Evolutionary conservation across 2,888 invertebrate species (phyloP).

Genomic region (Scotopteryx bipunctaria): DNA sequence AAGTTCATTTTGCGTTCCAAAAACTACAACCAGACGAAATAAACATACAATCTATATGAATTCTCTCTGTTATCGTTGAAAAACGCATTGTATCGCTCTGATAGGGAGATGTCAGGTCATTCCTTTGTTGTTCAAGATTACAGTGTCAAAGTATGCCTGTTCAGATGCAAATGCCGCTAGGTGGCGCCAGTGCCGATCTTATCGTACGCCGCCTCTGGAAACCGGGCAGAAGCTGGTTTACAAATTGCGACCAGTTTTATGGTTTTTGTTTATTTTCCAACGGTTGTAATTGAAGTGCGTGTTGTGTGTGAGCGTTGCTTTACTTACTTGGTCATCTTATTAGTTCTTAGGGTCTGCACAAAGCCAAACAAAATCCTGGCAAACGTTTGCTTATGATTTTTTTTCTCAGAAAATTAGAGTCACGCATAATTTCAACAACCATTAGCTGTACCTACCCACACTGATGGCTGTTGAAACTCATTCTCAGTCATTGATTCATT

Average conservation of each 20-base stretch:
- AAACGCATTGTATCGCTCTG: constrained; percentile 50
- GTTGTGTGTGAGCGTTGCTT: not conserved
- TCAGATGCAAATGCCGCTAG: constrained; percentile 70
- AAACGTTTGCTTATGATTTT: too few species aligned
- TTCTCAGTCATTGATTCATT: too few species aligned
- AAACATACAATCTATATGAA: too few species aligned
- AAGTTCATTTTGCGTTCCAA: constrained; percentile 39
- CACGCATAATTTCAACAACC: too few species aligned
- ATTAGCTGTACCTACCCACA: too few species aligned
- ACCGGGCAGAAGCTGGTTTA: constrained; percentile 38
- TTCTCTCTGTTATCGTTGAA: constrained; percentile 41
- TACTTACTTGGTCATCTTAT: not conserved
- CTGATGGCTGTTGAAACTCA: too few species aligned
- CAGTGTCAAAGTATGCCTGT: constrained; percentile 69
- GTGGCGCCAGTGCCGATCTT: constrained; percentile 65
- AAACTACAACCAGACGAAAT: too few species aligned
- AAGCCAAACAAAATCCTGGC: too few species aligned
- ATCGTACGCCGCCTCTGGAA: constrained; percentile 46
- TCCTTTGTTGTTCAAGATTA: constrained; percentile 70
- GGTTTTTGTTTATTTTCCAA: constrained; percentile 20
- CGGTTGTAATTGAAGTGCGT: constrained; percentile 29
- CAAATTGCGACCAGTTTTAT: constrained; percentile 36
- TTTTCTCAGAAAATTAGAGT: too few species aligned
- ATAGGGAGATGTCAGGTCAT: constrained; percentile 71
- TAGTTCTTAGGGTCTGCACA: too few species aligned